These are phyloP conservation scores for Siniperca undulata DNA, from an alignment of 2,797 vertebrate species.

Conservation along the genomic window DNA sequence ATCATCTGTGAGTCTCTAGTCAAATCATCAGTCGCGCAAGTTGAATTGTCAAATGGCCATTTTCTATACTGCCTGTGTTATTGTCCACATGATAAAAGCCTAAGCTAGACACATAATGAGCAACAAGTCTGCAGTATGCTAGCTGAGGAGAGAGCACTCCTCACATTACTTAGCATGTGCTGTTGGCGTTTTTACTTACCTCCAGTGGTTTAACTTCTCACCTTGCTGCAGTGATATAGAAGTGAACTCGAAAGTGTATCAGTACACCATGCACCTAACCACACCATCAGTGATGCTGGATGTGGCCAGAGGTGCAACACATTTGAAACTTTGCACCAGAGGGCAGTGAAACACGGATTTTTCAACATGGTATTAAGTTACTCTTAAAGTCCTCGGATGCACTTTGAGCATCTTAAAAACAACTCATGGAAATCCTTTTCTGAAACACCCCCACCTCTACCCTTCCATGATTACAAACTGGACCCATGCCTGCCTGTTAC, in stretches of 20 bases:
- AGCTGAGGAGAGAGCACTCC: background rate
- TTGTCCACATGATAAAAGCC: background rate
- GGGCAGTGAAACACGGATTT: background rate
- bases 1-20: constrained; percentile 11
- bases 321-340: background rate
- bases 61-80: background rate
- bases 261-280: background rate
- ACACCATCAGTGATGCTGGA: background rate
- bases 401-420: no score
- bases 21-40: background rate
- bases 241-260: background rate
- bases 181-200: background rate
- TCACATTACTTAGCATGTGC: background rate
- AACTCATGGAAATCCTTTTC: no score
- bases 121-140: background rate
- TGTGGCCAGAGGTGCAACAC: background rate
- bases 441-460: no score
- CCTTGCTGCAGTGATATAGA: background rate
- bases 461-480: background rate
- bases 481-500: background rate
- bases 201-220: background rate
- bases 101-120: background rate
- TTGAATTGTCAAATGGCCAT: background rate
- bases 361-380: background rate
- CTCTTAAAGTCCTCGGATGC: background rate